phyloP scores from a whole-genome alignment of 2,113 vertebrate species.

The Nestor notabilis region DNA sequence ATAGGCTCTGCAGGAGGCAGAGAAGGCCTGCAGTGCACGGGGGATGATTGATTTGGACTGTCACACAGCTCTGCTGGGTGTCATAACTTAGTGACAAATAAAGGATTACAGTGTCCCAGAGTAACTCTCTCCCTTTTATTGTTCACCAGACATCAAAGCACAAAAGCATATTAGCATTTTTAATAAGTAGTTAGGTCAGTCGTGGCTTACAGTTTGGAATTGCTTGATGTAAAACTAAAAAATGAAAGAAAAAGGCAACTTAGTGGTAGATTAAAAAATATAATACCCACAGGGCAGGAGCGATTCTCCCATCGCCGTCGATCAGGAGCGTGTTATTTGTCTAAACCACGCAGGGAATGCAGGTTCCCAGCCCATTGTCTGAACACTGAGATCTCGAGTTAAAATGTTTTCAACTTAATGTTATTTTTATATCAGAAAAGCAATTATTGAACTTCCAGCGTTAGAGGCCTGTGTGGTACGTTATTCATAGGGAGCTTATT shows the following conservation, averaged over 20 bases:
- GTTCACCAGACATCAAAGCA: constrained; percentile 91
- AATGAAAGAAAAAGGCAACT: constrained; percentile 38
- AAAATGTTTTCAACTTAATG: background rate
- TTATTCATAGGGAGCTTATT: constrained; percentile 19
- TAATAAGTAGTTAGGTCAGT: constrained; percentile 87
- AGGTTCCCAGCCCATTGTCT: constrained; percentile 28
- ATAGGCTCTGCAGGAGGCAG: constrained; percentile 75
- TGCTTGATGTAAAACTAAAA: constrained; percentile 74
- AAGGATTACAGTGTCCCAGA: constrained; percentile 84
- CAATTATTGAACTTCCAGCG: background rate
- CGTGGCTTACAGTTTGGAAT: constrained; percentile 75
- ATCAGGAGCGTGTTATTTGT: constrained; percentile 61
- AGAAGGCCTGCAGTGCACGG: constrained; percentile 69
- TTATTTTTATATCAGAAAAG: constrained; percentile 11
- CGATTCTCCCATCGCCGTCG: background rate
- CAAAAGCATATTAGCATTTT: constrained; percentile 90
- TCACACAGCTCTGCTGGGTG: constrained; percentile 83
- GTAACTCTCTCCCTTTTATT: constrained; percentile 81
- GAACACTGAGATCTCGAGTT: constrained; percentile 19
- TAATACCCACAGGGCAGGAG: constrained; percentile 32
- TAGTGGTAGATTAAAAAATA: constrained; percentile 64
- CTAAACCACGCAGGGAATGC: constrained; percentile 40
- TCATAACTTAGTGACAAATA: constrained; percentile 86
- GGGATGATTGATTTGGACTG: constrained; percentile 83
- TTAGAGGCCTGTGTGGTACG: background rate